Evolutionary conservation across 2,113 vertebrate genomes (phyloP).

Genomic region (Leptosomus discolor): DNA sequence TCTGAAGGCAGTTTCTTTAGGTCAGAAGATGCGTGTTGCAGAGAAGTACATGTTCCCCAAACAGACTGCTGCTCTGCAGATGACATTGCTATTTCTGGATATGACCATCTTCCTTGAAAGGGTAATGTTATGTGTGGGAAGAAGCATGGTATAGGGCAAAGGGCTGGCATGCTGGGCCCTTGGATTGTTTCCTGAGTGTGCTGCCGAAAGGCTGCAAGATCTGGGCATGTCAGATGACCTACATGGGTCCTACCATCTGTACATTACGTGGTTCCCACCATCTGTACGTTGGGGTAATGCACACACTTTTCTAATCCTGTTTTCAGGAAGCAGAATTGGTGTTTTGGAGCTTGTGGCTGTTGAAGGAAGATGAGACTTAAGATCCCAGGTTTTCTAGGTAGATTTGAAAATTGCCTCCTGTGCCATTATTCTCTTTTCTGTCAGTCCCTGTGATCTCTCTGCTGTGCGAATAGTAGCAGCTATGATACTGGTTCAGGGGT

Average conservation of each 20-base stretch:
- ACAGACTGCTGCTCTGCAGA: slow-evolving; percentile 4
- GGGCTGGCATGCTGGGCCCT: slow-evolving; percentile 27
- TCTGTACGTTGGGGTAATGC: not conserved
- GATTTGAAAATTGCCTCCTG: not conserved
- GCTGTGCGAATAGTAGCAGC: not conserved
- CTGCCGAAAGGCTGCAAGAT: not conserved
- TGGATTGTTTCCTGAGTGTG: not conserved
- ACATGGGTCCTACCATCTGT: slow-evolving; percentile 26
- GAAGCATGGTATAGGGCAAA: not conserved
- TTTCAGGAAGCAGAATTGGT: not conserved
- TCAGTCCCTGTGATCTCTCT: not conserved
- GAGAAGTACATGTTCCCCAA: not conserved
- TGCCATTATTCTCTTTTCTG: not conserved
- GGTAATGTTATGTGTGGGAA: slow-evolving; percentile 20
- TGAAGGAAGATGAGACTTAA: not conserved
- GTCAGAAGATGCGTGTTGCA: not conserved
- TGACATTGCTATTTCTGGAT: slow-evolving; percentile 29
- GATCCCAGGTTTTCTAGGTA: not conserved
- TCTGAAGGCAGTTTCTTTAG: slow-evolving; percentile 14
- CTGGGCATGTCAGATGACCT: slow-evolving; percentile 23
- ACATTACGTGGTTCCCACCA: not conserved
- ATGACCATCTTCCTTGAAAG: slow-evolving; percentile 27
- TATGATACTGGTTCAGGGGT: not conserved
- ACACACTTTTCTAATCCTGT: not conserved
- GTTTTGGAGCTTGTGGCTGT: not conserved